Evolutionary conservation across 2,797 vertebrate species (phyloP).

Genomic region (Gadopsis marmoratus): DNA sequence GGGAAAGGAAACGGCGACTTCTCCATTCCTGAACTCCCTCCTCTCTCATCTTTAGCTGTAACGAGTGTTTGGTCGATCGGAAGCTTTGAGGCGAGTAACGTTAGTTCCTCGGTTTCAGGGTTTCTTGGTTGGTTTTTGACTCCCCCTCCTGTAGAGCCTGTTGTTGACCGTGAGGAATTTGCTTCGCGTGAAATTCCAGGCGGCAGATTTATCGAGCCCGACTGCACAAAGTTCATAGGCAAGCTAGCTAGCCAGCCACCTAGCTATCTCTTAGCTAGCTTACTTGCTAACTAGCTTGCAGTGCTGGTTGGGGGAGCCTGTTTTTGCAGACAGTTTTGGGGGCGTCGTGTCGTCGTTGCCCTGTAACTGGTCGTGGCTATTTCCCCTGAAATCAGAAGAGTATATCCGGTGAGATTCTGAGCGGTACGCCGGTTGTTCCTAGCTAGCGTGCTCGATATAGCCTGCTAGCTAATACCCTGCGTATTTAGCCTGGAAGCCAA

Average conservation of each 20-base stretch:
- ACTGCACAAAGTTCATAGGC: conserved; percentile 75
- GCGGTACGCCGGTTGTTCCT: conserved; percentile 40
- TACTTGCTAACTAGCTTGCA: conserved; percentile 68
- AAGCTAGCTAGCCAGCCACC: conserved; percentile 73
- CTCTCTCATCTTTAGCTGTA: conserved; percentile 61
- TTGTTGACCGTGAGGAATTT: conserved; percentile 38
- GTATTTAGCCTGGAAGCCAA: conserved; percentile 78
- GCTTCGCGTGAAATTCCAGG: conserved; percentile 40
- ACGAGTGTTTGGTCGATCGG: conserved; percentile 67
- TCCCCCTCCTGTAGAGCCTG: conserved; percentile 18
- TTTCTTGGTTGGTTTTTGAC: conserved; percentile 12
- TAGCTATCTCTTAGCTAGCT: conserved; percentile 69
- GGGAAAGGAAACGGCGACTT: conserved; percentile 82
- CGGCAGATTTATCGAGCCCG: conserved; percentile 69
- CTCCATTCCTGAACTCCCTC: conserved; percentile 64
- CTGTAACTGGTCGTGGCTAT: neutral
- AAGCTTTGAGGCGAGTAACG: conserved; percentile 49
- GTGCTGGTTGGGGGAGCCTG: conserved; percentile 49
- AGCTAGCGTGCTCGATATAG: conserved; percentile 67
- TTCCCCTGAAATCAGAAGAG: conserved; percentile 14
- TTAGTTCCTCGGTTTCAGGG: conserved; percentile 40
- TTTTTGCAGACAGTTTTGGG: conserved; percentile 31
- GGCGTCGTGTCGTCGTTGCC: conserved; percentile 35
- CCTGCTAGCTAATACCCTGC: conserved; percentile 76
- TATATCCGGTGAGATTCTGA: conserved; percentile 22